A percentile compares a stretch with the other conserved stretches of the same genome.
phyloP scores from a whole-genome alignment of 53 echinoderm and acorn worm species.

The Henricia sp. region DNA sequence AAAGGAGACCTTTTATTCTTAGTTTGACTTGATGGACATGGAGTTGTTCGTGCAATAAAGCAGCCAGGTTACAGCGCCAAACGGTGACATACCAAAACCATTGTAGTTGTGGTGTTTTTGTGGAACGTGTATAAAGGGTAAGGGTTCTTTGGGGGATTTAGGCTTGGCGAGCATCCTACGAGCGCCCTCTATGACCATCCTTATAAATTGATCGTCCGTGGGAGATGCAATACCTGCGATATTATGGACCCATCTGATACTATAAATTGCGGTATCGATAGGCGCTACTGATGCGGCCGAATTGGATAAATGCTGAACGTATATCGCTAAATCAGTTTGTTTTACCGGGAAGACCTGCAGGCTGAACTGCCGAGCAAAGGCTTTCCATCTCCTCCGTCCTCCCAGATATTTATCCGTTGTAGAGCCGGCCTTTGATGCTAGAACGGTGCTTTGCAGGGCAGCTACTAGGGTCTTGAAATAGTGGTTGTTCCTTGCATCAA shows the following conservation, averaged over 20 bases:
- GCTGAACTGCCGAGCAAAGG: not conserved
- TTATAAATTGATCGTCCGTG: not conserved
- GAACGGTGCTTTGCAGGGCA: not conserved
- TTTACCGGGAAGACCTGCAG: constrained; percentile 17
- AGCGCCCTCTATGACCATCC: not conserved
- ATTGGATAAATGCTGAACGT: not conserved
- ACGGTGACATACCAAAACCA: too few relatives aligned
- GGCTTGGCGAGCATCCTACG: not conserved
- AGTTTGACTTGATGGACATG: too few relatives aligned
- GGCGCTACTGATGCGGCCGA: not conserved
- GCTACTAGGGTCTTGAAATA: not conserved
- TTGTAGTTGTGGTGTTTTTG: too few relatives aligned
- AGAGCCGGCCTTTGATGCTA: constrained; percentile 30
- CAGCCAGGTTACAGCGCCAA: too few relatives aligned
- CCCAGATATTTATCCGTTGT: constrained; percentile 1
- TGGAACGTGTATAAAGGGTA: too few relatives aligned
- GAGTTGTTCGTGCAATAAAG: too few relatives aligned
- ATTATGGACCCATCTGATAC: constrained; percentile 27
- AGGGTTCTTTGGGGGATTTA: not conserved
- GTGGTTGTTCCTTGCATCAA: not conserved
- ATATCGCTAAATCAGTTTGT: constrained; percentile 1
- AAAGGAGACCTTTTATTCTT: too few relatives aligned
- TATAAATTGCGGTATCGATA: constrained; percentile 19
- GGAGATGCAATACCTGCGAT: not conserved
- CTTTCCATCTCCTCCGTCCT: constrained; percentile 28